Evolutionary conservation across 1,140 invertebrate genomes (phyloP).

Genomic region (Drosophila pandora): DNA sequence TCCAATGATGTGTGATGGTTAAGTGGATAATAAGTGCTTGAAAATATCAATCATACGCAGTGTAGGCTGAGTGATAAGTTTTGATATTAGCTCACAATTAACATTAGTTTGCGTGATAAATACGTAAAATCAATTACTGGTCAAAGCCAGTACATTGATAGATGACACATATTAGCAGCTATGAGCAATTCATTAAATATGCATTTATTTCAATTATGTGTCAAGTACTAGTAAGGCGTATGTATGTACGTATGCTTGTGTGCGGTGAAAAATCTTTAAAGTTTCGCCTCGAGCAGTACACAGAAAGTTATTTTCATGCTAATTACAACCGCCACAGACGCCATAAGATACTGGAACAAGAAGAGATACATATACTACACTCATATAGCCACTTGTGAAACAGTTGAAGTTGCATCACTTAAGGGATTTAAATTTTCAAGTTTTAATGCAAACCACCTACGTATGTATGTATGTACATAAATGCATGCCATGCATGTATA

Average conservation of each 20-base stretch:
- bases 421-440: conserved; percentile 78
- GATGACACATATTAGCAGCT: conserved; percentile 62
- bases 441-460: conserved; percentile 73
- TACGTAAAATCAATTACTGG: conserved; percentile 73
- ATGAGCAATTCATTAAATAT: conserved; percentile 69
- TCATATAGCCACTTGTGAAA: conserved; percentile 35
- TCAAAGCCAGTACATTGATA: conserved; percentile 48
- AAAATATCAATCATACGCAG: conserved; percentile 41
- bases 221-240: conserved; percentile 4
- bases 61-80: conserved; percentile 33
- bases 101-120: conserved; percentile 76
- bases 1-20: not conserved
- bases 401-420: conserved; percentile 68
- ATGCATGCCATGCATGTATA: not conserved
- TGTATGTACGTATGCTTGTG: conserved; percentile 1
- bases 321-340: conserved; percentile 59
- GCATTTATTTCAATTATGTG: conserved; percentile 72
- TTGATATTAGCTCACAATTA: conserved; percentile 73
- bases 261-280: conserved; percentile 56
- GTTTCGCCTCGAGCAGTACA: conserved; percentile 29
- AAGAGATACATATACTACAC: conserved; percentile 14
- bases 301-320: conserved; percentile 67
- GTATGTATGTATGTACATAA: conserved; percentile 9
- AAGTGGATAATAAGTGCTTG: not conserved
- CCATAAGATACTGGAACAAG: conserved; percentile 25